Evolutionary conservation across 2,888 invertebrate genomes (phyloP), one percentile per base, ranked within the genome.

Genomic region (Auanema freiburgensis): DNA sequence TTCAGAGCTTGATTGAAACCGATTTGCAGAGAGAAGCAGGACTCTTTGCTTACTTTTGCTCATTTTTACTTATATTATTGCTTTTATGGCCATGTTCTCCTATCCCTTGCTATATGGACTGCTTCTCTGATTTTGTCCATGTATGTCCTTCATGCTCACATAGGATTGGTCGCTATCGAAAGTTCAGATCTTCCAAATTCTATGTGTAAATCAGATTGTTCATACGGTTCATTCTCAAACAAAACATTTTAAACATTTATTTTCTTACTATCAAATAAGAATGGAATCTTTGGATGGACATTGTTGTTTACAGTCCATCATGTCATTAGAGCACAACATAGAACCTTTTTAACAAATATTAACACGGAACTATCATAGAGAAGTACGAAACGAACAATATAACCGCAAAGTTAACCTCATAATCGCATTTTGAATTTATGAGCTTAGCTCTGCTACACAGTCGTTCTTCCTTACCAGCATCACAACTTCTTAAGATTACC

Each of bases 41-140:
- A n/a, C 51, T 66, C 11, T 79, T 81, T 59, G 79, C 79, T 42
- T 66, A 70, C 55, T 54, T 74, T n/a, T 74, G 71, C 11, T 72
- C 72, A 25, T 52, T 71, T 23, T 52, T 76, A 6, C 72, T 78
- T 62, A 67, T 74, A 11, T 24, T 74, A 12, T 59, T 75, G 10
- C 60, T 79, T 51, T 69, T 81, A 16, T 81, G 79, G 78, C 81
- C 81, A 14, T 79, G 79, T 56, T 76, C 79, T 3, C 72, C 79
- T 11, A 64, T 79, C 25, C 81, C 81, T 0, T 79, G 71, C 57
- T 78, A 71, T 51, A 66, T 81, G 50, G 67, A 74, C 23, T 70
- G 68, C 16, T 81, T 79, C 59, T 66, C 75, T 49, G 81, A 81
- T 59, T 77, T 74, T 51, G 65, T 73, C 14, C 81, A 81, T 57